These are phyloP conservation scores for Ischnura elegans DNA, from an alignment of 2,888 invertebrate genomes.

Conservation along the genomic window DNA sequence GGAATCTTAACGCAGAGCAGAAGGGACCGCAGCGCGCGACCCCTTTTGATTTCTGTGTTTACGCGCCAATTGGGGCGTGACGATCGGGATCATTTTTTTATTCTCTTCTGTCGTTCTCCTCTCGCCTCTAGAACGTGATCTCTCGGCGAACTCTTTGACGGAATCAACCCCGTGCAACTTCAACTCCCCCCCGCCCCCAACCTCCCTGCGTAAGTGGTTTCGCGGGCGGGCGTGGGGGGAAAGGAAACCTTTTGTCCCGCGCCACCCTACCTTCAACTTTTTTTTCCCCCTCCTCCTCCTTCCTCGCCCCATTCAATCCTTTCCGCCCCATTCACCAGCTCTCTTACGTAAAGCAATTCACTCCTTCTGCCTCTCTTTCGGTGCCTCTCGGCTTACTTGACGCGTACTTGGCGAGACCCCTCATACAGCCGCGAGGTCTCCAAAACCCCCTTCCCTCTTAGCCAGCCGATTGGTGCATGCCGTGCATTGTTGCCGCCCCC, in stretches of 20 bases:
- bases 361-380: background rate
- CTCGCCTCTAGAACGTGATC: background rate
- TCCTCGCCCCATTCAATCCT: background rate
- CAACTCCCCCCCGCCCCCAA: background rate
- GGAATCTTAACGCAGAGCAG: background rate
- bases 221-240: background rate
- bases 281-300: background rate
- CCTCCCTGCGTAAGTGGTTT: background rate
- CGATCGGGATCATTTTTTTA: background rate
- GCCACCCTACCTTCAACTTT: background rate
- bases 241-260: background rate
- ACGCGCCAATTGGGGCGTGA: background rate
- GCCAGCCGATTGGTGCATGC: background rate
- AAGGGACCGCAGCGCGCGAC: background rate
- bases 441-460: background rate
- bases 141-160: background rate
- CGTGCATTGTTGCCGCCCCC: conserved; percentile 22
- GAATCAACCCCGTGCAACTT: background rate
- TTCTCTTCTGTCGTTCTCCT: background rate
- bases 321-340: background rate
- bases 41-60: background rate
- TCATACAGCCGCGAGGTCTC: background rate
- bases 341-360: background rate
- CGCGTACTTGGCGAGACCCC: background rate
- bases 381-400: background rate